Conservation (phyloP, 2,113 vertebrate species). For the Eira barbara region DNA sequence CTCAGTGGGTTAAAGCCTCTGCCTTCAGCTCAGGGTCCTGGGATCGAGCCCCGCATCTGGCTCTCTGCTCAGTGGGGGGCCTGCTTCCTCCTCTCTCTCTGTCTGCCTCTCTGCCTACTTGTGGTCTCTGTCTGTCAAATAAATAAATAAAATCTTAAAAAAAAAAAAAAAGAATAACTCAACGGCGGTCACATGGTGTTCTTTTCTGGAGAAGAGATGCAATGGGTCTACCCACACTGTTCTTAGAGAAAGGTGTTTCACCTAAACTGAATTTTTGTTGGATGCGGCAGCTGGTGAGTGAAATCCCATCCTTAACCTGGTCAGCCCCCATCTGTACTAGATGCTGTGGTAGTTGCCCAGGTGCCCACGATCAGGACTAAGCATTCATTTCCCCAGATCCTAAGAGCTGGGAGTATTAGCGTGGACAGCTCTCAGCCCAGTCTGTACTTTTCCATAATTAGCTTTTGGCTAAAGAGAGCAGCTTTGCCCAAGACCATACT, state of each 20-base stretch:
- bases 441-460: neutral
- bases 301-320: neutral
- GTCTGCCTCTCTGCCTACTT: no score
- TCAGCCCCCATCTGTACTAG: neutral
- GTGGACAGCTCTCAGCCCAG: neutral
- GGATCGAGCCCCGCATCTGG: no score
- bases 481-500: neutral
- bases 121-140: no score
- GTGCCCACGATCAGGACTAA: neutral
- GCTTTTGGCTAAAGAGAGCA: neutral
- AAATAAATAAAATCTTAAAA: no score
- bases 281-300: neutral
- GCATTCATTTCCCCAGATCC: neutral
- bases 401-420: neutral
- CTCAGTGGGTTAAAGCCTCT: no score
- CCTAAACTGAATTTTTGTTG: neutral
- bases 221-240: neutral
- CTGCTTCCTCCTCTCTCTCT: no score
- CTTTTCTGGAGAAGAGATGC: neutral
- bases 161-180: conserved; percentile 5
- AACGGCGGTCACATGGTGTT: neutral
- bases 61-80: no score
- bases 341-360: neutral
- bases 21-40: no score
- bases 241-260: neutral